phyloP scores from a whole-genome alignment of 2,888 invertebrate species.

The Eledone cirrhosa region DNA sequence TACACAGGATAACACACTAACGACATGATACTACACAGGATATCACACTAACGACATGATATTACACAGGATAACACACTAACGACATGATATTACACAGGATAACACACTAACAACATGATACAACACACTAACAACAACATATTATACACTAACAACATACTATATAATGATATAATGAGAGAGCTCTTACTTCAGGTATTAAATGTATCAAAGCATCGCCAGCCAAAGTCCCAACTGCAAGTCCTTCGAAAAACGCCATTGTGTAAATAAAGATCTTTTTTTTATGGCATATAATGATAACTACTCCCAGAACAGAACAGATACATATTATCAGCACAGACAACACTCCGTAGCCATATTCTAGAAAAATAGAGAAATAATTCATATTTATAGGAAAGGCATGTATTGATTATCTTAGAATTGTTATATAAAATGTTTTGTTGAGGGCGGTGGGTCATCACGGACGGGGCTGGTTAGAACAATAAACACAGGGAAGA shows the following conservation, averaged over 20 bases:
- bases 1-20: too few relatives aligned
- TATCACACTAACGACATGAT: too few relatives aligned
- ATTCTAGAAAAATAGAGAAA: slow-evolving; percentile 47
- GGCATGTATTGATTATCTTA: background rate
- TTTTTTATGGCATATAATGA: slow-evolving; percentile 51
- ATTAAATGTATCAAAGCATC: slow-evolving; percentile 69
- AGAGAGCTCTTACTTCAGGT: slow-evolving; percentile 67
- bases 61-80: too few relatives aligned
- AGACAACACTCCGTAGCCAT: slow-evolving; percentile 65
- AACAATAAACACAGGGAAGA: too few relatives aligned
- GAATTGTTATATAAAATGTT: background rate
- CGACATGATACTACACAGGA: too few relatives aligned
- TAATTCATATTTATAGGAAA: background rate
- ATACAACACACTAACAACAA: too few relatives aligned
- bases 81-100: too few relatives aligned
- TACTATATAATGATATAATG: too few relatives aligned
- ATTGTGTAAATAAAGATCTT: slow-evolving; percentile 58
- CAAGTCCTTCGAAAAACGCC: slow-evolving; percentile 67
- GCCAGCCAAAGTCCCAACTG: slow-evolving; percentile 67
- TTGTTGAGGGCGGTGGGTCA: background rate
- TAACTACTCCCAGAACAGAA: slow-evolving; percentile 58
- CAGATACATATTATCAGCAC: slow-evolving; percentile 66
- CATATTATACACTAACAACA: too few relatives aligned
- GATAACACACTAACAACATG: too few relatives aligned
- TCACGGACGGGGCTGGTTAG: too few relatives aligned